A percentile compares a stretch with the other conserved stretches of the same genome.
These are phyloP conservation scores for Xylocampa areola DNA, from an alignment of 2,888 invertebrate genomes.

Conservation along the genomic window DNA sequence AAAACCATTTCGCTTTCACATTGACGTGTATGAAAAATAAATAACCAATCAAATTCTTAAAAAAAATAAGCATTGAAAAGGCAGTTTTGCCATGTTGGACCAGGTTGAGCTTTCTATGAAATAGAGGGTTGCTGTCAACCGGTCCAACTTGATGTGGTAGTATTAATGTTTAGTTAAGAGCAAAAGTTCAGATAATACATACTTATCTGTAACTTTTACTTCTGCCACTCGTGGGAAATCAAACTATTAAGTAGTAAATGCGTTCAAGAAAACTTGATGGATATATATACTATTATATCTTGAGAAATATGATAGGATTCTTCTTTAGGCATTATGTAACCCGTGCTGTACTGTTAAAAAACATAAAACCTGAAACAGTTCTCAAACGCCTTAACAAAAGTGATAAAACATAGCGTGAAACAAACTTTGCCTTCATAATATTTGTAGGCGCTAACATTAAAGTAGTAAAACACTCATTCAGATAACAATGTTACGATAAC, in stretches of 20 bases:
- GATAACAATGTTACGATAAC: too few relatives aligned
- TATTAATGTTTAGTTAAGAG: slow-evolving; percentile 30
- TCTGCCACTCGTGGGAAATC: slow-evolving; percentile 39
- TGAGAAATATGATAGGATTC: too few relatives aligned
- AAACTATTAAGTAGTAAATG: slow-evolving; percentile 27
- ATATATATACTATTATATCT: too few relatives aligned
- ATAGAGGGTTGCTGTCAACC: slow-evolving; percentile 44
- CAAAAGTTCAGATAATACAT: slow-evolving; percentile 42
- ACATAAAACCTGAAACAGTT: background rate
- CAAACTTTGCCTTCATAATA: slow-evolving; percentile 1
- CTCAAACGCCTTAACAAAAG: background rate
- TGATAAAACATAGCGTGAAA: background rate
- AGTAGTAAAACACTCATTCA: background rate
- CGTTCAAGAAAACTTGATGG: slow-evolving; percentile 18
- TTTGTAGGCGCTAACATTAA: slow-evolving; percentile 1
- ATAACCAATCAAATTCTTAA: too few relatives aligned
- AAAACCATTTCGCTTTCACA: too few relatives aligned
- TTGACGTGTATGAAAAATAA: too few relatives aligned
- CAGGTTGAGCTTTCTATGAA: slow-evolving; percentile 49
- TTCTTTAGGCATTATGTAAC: too few relatives aligned
- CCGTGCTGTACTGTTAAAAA: background rate
- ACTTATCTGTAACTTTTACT: slow-evolving; percentile 23
- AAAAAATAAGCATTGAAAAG: slow-evolving; percentile 14
- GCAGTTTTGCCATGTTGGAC: slow-evolving; percentile 11
- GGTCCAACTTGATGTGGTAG: slow-evolving; percentile 24